Percentiles rank a stretch among this genome's conserved stretches.
These are phyloP conservation scores for Alentia gelatinosa DNA, from an alignment of 2,888 invertebrate species.

Conservation along the genomic window DNA sequence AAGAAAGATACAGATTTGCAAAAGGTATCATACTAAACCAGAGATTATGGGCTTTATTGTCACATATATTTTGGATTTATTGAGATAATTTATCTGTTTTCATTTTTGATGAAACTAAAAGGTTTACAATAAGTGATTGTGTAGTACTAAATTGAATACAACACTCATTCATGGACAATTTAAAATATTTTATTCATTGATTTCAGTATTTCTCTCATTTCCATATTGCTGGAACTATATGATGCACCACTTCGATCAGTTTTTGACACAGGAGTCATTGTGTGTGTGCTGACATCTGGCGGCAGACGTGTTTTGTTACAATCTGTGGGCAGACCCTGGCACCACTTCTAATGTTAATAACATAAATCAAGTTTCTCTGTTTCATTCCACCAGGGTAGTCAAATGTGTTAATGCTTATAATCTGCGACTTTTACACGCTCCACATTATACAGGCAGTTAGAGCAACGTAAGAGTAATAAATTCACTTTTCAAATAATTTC, in stretches of 20 bases:
- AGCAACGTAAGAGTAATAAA: not conserved
- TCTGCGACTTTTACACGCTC: not conserved
- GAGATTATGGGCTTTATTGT: too few relatives aligned
- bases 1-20: too few relatives aligned
- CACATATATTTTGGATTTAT: too few relatives aligned
- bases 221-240: not conserved
- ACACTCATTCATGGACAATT: not conserved
- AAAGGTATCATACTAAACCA: too few relatives aligned
- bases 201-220: not conserved
- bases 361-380: not conserved
- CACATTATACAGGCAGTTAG: not conserved
- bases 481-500: not conserved
- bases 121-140: too few relatives aligned
- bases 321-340: not conserved
- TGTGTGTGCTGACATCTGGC: not conserved
- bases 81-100: too few relatives aligned
- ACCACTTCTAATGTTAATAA: not conserved
- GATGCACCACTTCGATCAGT: not conserved
- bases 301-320: too few relatives aligned
- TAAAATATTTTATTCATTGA: conserved; percentile 11
- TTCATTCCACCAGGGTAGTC: too few relatives aligned
- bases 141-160: not conserved
- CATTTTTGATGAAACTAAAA: too few relatives aligned
- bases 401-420: not conserved
- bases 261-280: not conserved